Evolutionary conservation across 2,113 vertebrate species (phyloP).

Genomic region (Dryoscopus gambensis): DNA sequence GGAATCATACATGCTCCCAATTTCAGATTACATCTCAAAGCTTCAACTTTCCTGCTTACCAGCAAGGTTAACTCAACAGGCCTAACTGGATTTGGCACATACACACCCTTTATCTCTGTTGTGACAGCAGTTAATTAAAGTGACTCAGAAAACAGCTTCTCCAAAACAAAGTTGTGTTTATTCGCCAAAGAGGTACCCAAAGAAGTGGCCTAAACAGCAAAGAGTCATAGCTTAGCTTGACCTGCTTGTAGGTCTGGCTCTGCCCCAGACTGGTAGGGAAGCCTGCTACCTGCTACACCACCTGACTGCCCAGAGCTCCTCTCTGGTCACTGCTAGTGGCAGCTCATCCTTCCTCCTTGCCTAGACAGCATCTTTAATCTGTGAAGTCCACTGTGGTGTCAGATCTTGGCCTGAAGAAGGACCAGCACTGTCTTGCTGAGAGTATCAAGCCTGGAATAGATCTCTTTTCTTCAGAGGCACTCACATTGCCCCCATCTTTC

Average conservation of each 20-base stretch:
- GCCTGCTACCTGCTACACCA: neutral
- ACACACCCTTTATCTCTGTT: conserved; percentile 58
- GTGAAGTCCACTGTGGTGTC: neutral
- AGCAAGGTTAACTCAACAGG: neutral
- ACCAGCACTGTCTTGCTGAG: neutral
- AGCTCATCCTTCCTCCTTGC: neutral
- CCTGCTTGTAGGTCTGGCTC: neutral
- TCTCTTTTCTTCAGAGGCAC: neutral
- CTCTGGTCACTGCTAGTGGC: neutral
- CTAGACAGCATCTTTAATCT: neutral
- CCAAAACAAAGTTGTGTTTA: neutral
- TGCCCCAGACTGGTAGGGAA: neutral
- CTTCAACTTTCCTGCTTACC: neutral
- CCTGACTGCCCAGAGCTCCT: neutral
- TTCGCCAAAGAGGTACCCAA: neutral
- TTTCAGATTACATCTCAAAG: conserved; percentile 8
- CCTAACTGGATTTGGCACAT: conserved; percentile 31
- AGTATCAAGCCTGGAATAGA: neutral
- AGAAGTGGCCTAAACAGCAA: neutral
- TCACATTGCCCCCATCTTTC: neutral
- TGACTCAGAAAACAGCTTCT: conserved; percentile 39
- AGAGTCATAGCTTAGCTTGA: neutral
- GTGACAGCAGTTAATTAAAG: conserved; percentile 54
- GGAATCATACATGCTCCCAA: neutral
- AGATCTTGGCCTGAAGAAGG: neutral